Evolutionary conservation across 2,888 invertebrate species (phyloP).

Genomic region (Dioctria rufipes): DNA sequence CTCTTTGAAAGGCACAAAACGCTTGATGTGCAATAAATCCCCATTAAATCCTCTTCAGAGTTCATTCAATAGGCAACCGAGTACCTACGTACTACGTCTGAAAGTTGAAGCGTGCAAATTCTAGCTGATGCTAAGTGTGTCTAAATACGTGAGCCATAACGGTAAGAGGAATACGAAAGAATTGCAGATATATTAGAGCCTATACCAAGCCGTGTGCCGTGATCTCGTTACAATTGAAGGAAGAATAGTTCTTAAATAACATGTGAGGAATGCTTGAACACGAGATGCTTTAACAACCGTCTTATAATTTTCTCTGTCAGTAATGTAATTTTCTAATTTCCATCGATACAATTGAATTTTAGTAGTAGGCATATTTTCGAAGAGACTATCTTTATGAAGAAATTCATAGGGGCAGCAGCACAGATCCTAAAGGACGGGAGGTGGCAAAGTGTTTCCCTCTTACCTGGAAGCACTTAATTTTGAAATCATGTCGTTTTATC

Average conservation of each 20-base stretch:
- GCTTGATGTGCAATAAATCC: conserved; percentile 54
- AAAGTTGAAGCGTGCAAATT: neutral
- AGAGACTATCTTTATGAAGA: no score
- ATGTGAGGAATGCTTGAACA: conserved; percentile 52
- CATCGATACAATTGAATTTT: conserved; percentile 32
- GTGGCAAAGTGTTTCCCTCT: neutral
- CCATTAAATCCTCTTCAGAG: conserved; percentile 45
- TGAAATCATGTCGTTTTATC: conserved; percentile 34
- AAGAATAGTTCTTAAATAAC: conserved; percentile 24
- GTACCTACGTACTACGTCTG: neutral
- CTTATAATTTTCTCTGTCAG: conserved; percentile 52
- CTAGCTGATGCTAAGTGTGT: neutral
- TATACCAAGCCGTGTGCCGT: neutral
- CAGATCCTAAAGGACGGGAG: no score
- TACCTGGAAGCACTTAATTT: conserved; percentile 38
- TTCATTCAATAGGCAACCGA: conserved; percentile 1
- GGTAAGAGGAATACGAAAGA: neutral
- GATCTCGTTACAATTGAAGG: neutral
- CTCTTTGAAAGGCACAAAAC: conserved; percentile 5
- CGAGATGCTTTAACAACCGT: conserved; percentile 50
- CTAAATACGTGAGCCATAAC: neutral
- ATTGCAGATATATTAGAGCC: conserved; percentile 15
- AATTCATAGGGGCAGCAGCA: no score
- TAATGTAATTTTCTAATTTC: conserved; percentile 53
- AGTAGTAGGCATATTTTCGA: no score